A percentile compares a stretch with the other conserved stretches of the same genome.
Evolutionary conservation across 1,140 invertebrate genomes (phyloP).

Genomic region (Orius laevigatus): DNA sequence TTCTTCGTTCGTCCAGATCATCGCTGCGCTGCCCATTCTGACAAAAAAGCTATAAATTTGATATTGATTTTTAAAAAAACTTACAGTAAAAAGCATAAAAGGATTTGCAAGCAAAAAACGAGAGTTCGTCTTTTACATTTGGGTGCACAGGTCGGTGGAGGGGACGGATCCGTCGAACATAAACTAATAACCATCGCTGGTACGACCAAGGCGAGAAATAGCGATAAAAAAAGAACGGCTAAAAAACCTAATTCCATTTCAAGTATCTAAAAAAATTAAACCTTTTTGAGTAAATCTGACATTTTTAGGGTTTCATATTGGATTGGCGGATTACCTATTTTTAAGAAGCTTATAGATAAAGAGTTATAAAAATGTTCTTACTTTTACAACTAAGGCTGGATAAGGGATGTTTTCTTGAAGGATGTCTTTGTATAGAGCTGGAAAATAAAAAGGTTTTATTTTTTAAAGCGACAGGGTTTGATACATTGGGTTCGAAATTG

Average conservation of each 20-base stretch:
- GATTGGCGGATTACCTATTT: too few species aligned
- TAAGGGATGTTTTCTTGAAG: too few species aligned
- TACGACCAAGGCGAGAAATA: conserved; percentile 23
- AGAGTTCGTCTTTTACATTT: conserved; percentile 19
- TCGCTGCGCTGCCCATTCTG: conserved; percentile 5
- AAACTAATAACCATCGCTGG: conserved; percentile 17
- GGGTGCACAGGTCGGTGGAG: conserved; percentile 9
- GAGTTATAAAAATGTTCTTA: too few species aligned
- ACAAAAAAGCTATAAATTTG: neutral
- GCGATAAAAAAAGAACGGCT: conserved; percentile 26
- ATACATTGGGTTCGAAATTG: too few species aligned
- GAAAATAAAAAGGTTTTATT: too few species aligned
- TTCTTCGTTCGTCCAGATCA: conserved; percentile 13
- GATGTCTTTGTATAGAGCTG: too few species aligned
- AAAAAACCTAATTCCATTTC: conserved; percentile 32
- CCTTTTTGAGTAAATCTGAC: neutral
- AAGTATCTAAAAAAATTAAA: conserved; percentile 25
- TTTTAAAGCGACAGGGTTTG: too few species aligned
- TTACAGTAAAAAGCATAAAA: conserved; percentile 30
- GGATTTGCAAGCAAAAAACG: conserved; percentile 25
- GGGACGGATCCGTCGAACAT: conserved; percentile 7
- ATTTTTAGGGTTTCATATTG: too few species aligned
- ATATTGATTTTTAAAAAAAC: conserved; percentile 17
- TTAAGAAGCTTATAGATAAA: too few species aligned
- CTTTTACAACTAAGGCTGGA: too few species aligned